A percentile compares a stretch with the other conserved stretches of the same genome.
phyloP scores from a whole-genome alignment of 2,797 vertebrate species.

The Leptodactylus fallax region DNA sequence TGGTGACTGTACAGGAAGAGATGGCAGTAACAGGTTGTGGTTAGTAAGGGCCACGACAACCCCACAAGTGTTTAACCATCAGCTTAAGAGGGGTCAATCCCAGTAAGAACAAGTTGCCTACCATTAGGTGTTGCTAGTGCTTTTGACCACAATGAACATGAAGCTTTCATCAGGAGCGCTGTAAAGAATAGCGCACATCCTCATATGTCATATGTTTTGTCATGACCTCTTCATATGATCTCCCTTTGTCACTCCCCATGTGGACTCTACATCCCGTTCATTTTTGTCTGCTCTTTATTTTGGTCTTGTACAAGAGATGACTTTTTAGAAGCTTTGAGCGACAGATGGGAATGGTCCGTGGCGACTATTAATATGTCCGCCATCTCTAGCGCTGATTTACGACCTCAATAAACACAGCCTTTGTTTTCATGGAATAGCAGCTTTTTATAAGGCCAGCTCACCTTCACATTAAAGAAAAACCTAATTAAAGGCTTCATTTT shows the following conservation, averaged over 20 bases:
- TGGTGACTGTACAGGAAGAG: too few species aligned
- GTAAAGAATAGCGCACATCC: too few species aligned
- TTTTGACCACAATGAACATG: too few species aligned
- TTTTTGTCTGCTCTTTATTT: not conserved
- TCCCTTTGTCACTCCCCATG: not conserved
- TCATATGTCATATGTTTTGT: too few species aligned
- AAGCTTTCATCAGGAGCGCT: too few species aligned
- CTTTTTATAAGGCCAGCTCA: conserved; percentile 63
- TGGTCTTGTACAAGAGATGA: not conserved
- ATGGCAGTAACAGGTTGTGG: too few species aligned
- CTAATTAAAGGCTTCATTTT: conserved; percentile 62
- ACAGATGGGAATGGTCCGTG: conserved; percentile 8
- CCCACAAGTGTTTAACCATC: too few species aligned
- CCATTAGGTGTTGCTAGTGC: too few species aligned
- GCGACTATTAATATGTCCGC: conserved; percentile 19
- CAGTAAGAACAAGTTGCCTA: too few species aligned
- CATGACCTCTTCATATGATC: not conserved
- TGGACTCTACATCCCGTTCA: not conserved
- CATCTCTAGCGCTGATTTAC: conserved; percentile 63
- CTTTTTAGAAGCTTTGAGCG: conserved; percentile 15
- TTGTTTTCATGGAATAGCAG: conserved; percentile 59
- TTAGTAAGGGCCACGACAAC: too few species aligned
- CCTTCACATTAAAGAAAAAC: conserved; percentile 62
- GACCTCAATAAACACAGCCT: conserved; percentile 53
- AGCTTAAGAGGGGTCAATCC: too few species aligned